These are phyloP conservation scores for Leptogaster cylindrica DNA, from an alignment of 2,888 invertebrate species.

Conservation along the genomic window DNA sequence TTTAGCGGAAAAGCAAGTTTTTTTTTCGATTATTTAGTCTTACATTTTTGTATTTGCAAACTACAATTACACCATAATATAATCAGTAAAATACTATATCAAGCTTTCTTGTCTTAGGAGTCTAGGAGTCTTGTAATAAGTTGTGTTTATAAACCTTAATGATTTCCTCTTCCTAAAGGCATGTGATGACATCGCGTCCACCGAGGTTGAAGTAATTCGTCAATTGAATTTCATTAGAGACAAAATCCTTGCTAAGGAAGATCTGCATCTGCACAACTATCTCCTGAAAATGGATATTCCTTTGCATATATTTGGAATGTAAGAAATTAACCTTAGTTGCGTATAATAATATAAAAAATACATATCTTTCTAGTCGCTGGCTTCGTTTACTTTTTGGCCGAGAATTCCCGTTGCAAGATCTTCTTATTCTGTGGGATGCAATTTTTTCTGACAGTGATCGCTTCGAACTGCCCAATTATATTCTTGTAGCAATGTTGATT, in stretches of 20 bases:
- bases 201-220: constrained; percentile 67
- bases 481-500: constrained; percentile 79
- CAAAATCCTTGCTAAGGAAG: constrained; percentile 69
- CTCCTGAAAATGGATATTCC: constrained; percentile 76
- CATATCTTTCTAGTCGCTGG: too few species aligned
- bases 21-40: too few species aligned
- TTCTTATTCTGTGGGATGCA: constrained; percentile 82
- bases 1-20: too few species aligned
- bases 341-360: too few species aligned
- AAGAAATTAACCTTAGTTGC: too few species aligned
- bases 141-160: background rate
- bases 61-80: too few species aligned
- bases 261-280: constrained; percentile 70
- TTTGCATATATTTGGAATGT: constrained; percentile 87
- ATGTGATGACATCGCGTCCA: constrained; percentile 45
- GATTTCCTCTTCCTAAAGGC: too few species aligned
- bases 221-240: constrained; percentile 69
- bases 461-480: constrained; percentile 68
- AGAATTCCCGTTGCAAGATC: constrained; percentile 79
- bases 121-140: too few species aligned
- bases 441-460: constrained; percentile 74
- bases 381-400: constrained; percentile 81
- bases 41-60: too few species aligned
- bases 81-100: too few species aligned
- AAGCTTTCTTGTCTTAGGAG: too few species aligned